phyloP scores from a whole-genome alignment of 2,888 invertebrate genomes.

The Protophormia terraenovae region DNA sequence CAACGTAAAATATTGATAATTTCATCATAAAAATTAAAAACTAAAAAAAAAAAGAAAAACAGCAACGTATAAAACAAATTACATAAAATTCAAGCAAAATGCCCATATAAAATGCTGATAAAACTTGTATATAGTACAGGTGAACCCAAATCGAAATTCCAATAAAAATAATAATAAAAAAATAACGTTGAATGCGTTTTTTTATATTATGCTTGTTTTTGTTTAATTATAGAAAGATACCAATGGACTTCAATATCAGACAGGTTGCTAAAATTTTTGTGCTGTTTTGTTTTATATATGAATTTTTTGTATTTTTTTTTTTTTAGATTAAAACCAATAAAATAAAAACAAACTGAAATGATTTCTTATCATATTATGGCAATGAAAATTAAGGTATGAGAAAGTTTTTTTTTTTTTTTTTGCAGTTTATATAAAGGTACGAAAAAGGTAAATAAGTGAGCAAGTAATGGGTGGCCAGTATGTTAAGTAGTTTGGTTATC shows the following conservation, averaged over 20 bases:
- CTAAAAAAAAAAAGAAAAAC: too few species aligned
- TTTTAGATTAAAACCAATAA: conserved; percentile 8
- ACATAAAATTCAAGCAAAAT: background rate
- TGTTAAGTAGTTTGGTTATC: conserved; percentile 20
- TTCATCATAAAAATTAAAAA: background rate
- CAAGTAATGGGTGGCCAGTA: background rate
- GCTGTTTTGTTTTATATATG: background rate
- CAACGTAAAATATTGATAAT: background rate
- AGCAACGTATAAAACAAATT: too few species aligned
- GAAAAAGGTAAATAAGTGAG: background rate
- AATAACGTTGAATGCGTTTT: background rate
- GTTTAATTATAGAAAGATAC: conserved; percentile 1
- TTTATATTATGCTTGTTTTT: background rate
- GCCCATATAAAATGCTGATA: conserved; percentile 4
- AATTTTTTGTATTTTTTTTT: too few species aligned
- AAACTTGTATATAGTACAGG: background rate
- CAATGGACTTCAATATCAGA: conserved; percentile 4
- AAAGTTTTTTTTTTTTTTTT: background rate
- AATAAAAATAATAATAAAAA: background rate
- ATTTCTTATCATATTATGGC: conserved; percentile 27
- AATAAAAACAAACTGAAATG: background rate
- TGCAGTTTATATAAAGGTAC: background rate
- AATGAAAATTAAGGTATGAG: background rate
- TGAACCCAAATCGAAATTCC: conserved; percentile 29
- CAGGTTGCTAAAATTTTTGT: background rate